Percentiles rank a stretch among this genome's conserved stretches.
Evolutionary conservation across 2,888 invertebrate genomes (phyloP).

Genomic region (Platypus cylindrus): DNA sequence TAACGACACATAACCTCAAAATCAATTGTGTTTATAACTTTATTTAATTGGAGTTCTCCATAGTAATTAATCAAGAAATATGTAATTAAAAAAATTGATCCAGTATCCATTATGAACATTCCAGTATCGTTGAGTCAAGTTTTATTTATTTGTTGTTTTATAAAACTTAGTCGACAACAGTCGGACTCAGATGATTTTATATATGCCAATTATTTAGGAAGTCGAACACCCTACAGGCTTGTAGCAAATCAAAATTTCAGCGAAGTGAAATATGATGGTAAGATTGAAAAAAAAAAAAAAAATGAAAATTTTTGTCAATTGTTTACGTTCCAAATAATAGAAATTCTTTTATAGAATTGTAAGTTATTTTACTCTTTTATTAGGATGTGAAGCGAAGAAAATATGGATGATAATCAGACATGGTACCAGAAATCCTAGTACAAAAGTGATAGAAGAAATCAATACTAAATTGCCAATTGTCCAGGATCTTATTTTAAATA

Average conservation of each 20-base stretch:
- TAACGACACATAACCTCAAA: too few relatives aligned
- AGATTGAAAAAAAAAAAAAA: constrained; percentile 6
- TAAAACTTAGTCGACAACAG: too few relatives aligned
- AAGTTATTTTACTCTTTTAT: constrained; percentile 1
- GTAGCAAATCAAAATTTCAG: constrained; percentile 51
- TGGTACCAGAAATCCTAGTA: constrained; percentile 62
- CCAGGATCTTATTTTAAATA: constrained; percentile 41
- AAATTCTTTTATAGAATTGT: background rate
- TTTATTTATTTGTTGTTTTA: too few relatives aligned
- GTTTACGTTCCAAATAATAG: background rate
- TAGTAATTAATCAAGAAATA: too few relatives aligned
- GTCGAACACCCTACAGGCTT: constrained; percentile 63
- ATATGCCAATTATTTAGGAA: constrained; percentile 48
- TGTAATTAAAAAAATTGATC: too few relatives aligned
- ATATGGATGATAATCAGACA: constrained; percentile 68
- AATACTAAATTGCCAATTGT: constrained; percentile 41
- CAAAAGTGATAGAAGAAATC: constrained; percentile 43
- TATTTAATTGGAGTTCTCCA: too few relatives aligned
- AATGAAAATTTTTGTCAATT: background rate
- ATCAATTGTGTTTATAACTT: too few relatives aligned
- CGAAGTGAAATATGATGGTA: constrained; percentile 47
- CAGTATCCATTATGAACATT: too few relatives aligned
- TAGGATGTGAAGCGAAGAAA: constrained; percentile 35
- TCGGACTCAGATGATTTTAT: too few relatives aligned
- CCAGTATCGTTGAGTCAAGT: too few relatives aligned